Evolutionary conservation across 2,113 vertebrate species (phyloP), one percentile per base, ranked within the genome.

Genomic region (Rutilus rutilus): DNA sequence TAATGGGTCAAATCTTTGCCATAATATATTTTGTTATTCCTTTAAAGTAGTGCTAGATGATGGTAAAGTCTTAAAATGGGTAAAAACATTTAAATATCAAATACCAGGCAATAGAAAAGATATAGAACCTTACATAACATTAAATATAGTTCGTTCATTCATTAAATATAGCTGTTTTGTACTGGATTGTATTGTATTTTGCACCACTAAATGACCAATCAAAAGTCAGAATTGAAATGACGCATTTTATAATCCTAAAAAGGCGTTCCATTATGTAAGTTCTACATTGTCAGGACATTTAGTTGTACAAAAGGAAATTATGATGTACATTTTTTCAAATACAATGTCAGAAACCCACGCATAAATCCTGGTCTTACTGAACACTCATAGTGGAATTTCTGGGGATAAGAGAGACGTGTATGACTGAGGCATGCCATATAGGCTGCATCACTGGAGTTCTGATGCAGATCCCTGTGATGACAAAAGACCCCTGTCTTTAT

Each of bases 401-500:
- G n/a, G 60, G 8, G 25, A 54, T 62, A 23, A 50, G 23, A 80
- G 36, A 12, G 78, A 42, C 1, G 25, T 23, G 60, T 69, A 33
- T 50, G 60, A 67, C 60, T 47, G 62, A 45, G 30, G 79, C 17
- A 50, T 54, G 64, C 21, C 64, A 67, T 17, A 30, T 47, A 42
- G 12, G 15, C 67, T 57, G 82, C 47, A 39, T 36, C 21, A 39
- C 5, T 39, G 23, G 65, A 71, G 30, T 30, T 67, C 60, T 64
- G 62, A 82, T 65, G 9, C 79, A 71, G 21, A 64, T 80, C 36
- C 36, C 19, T 19, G 5, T 4, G 60, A 50, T 69, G 42, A 82
- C 79, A 82, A 82, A 52, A 27, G 67, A 30, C 21, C 27, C 57
- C n/a, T 6, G 65, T 69, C 42, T 82, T 69, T 33, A 82, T 82